phyloP scores from a whole-genome alignment of 1,140 invertebrate genomes.

The Augochlora pura region DNA sequence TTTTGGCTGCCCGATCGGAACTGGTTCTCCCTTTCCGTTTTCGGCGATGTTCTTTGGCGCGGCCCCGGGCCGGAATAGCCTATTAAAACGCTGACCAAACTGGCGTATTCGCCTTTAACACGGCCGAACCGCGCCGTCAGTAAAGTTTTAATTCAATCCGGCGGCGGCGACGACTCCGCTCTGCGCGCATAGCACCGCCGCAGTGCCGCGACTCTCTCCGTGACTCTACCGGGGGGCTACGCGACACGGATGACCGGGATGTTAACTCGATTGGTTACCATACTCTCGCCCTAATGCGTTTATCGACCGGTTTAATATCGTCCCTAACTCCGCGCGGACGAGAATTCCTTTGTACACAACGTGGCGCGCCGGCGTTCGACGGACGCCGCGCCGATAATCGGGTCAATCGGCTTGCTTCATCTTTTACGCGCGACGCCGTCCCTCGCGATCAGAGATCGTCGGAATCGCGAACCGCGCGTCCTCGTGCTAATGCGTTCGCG shows the following conservation, averaged over 20 bases:
- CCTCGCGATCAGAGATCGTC: too few relatives aligned
- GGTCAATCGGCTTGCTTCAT: not conserved
- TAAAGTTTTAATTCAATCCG: constrained; percentile 64
- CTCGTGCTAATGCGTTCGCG: too few relatives aligned
- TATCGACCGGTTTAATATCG: constrained; percentile 51
- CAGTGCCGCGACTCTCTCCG: too few relatives aligned
- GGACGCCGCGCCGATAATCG: not conserved
- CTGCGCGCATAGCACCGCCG: too few relatives aligned
- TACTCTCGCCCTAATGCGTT: constrained; percentile 54
- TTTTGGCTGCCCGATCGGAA: not conserved
- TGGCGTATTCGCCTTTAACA: constrained; percentile 47
- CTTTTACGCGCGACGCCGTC: too few relatives aligned
- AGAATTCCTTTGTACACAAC: constrained; percentile 27
- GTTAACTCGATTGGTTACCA: constrained; percentile 58
- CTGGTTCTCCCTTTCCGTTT: not conserved
- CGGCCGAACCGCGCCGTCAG: constrained; percentile 23
- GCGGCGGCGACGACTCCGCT: constrained; percentile 40
- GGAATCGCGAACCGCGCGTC: too few relatives aligned
- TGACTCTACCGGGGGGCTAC: too few relatives aligned
- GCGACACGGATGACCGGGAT: constrained; percentile 53
- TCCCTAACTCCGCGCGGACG: constrained; percentile 16
- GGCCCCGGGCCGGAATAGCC: constrained; percentile 22
- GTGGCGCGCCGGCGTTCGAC: not conserved
- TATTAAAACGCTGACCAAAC: constrained; percentile 54
- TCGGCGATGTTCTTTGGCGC: not conserved